Percentiles rank a stretch among this genome's conserved stretches.
These are phyloP conservation scores for Drosophila obscura DNA, from an alignment of 1,140 invertebrate genomes.

Conservation along the genomic window DNA sequence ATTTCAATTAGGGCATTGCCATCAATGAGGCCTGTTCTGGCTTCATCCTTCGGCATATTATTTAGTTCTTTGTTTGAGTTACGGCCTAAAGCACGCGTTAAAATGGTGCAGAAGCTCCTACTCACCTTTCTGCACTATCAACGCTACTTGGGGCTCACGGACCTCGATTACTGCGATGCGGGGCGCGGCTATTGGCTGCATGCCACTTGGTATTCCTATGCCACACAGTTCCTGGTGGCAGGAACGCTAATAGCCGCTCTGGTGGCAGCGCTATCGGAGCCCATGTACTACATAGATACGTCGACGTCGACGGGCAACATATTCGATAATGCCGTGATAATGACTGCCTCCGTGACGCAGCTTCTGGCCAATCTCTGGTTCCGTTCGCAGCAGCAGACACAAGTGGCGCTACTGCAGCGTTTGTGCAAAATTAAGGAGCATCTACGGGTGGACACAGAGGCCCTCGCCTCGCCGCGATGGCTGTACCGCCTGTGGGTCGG, in stretches of 20 bases:
- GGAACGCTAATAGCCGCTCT: slow-evolving; percentile 6
- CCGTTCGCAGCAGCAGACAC: slow-evolving; percentile 27
- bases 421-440: slow-evolving; percentile 5
- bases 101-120: slow-evolving; percentile 15
- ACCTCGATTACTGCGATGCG: slow-evolving; percentile 22
- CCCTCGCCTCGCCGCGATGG: not conserved
- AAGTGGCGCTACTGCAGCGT: slow-evolving; percentile 24
- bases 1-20: not conserved
- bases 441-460: slow-evolving; percentile 6
- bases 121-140: slow-evolving; percentile 47
- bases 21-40: too few relatives aligned
- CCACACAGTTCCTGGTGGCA: slow-evolving; percentile 3
- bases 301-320: slow-evolving; percentile 21
- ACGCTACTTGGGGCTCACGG: slow-evolving; percentile 47
- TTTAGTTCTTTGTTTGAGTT: slow-evolving; percentile 3
- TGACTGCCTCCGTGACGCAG: slow-evolving; percentile 29
- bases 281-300: slow-evolving; percentile 40
- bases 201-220: slow-evolving; percentile 19
- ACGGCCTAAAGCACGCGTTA: slow-evolving; percentile 5
- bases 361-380: slow-evolving; percentile 54
- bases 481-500: slow-evolving; percentile 29
- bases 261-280: slow-evolving; percentile 7
- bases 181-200: slow-evolving; percentile 15
- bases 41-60: not conserved
- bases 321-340: slow-evolving; percentile 49